Conservation (phyloP, 2,113 vertebrate species). For the Verasper variegatus region DNA sequence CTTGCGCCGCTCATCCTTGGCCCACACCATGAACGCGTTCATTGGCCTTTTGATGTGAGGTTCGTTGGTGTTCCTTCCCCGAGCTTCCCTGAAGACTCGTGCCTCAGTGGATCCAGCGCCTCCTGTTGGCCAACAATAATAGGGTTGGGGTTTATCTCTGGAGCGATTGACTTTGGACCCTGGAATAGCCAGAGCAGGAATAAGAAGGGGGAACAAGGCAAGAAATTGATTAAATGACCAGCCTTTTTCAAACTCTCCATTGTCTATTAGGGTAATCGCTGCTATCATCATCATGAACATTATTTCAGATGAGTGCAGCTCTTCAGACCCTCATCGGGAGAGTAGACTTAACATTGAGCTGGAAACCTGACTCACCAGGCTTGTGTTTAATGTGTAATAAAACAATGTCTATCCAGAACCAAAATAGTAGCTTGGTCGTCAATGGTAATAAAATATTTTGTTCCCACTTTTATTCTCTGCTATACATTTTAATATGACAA, state of each 20-base stretch:
- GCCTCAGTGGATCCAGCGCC: constrained; percentile 96
- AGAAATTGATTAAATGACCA: constrained; percentile 84
- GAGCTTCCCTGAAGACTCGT: constrained; percentile 94
- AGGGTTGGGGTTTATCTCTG: constrained; percentile 93
- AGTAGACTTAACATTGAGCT: constrained; percentile 25
- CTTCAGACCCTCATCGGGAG: constrained; percentile 15
- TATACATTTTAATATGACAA: constrained; percentile 46
- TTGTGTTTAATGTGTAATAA: constrained; percentile 40
- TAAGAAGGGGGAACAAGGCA: constrained; percentile 82
- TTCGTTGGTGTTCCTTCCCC: constrained; percentile 95
- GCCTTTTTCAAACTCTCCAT: constrained; percentile 55
- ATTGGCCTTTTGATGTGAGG: constrained; percentile 99
- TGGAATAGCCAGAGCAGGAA: constrained; percentile 87
- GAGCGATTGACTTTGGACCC: constrained; percentile 92
- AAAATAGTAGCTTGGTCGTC: constrained; percentile 47
- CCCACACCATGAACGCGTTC: constrained; percentile 99
- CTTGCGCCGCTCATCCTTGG: constrained; percentile 98
- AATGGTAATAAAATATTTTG: constrained; percentile 55
- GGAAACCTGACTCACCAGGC: constrained; percentile 17
- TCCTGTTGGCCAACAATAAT: constrained; percentile 99
- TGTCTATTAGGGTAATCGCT: constrained; percentile 11
- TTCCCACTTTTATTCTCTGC: constrained; percentile 35
- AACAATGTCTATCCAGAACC: constrained; percentile 40
- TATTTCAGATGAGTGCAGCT: constrained; percentile 51
- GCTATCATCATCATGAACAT: constrained; percentile 41